Conservation (phyloP, 2,888 invertebrate genomes). For the Cosmia pyralina region DNA sequence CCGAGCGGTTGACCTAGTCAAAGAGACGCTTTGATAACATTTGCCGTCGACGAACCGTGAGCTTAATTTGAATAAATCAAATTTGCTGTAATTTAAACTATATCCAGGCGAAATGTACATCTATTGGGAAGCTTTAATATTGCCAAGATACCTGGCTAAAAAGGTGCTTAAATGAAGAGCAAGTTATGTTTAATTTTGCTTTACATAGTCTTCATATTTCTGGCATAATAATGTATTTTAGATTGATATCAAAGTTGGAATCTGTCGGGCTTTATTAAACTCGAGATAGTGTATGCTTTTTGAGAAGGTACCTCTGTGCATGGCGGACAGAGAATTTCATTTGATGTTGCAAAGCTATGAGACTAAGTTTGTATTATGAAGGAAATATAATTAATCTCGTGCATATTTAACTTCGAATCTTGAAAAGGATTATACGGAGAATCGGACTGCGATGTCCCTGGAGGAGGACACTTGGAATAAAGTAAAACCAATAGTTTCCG, state of each 20-base stretch:
- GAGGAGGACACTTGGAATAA: not conserved
- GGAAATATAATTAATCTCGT: slow-evolving; percentile 37
- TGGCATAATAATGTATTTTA: slow-evolving; percentile 26
- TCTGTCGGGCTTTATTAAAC: slow-evolving; percentile 32
- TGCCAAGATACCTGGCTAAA: slow-evolving; percentile 25
- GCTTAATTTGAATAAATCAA: slow-evolving; percentile 85
- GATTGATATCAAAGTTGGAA: slow-evolving; percentile 39
- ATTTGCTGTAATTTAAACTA: slow-evolving; percentile 75
- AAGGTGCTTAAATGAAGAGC: slow-evolving; percentile 26
- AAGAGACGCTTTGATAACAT: slow-evolving; percentile 84
- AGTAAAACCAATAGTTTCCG: slow-evolving; percentile 1
- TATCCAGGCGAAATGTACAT: slow-evolving; percentile 58
- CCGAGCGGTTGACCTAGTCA: slow-evolving; percentile 76
- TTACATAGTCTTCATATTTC: slow-evolving; percentile 23
- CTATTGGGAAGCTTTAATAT: slow-evolving; percentile 32
- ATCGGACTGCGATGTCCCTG: slow-evolving; percentile 2
- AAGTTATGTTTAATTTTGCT: slow-evolving; percentile 36
- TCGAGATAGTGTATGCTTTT: slow-evolving; percentile 20
- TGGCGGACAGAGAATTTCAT: slow-evolving; percentile 30
- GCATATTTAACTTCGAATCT: slow-evolving; percentile 20
- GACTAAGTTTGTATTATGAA: slow-evolving; percentile 21
- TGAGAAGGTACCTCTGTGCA: not conserved
- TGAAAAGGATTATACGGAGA: slow-evolving; percentile 15
- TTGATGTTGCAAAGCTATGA: slow-evolving; percentile 27
- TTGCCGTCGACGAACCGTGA: slow-evolving; percentile 77